Evolutionary conservation across 1,140 invertebrate genomes (phyloP).

Genomic region (Brachionus plicatilis): DNA sequence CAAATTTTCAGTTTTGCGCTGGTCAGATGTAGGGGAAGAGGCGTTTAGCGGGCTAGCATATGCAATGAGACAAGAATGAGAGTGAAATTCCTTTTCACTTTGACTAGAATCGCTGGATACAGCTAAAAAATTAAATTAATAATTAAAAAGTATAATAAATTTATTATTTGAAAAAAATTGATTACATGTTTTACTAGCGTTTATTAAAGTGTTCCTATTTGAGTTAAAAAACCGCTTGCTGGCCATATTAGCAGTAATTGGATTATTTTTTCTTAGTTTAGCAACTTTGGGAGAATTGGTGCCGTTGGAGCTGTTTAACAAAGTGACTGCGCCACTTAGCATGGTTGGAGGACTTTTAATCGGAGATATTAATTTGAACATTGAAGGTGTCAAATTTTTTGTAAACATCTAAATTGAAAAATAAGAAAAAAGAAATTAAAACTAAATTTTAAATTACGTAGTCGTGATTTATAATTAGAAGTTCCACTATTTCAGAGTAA

Average conservation of each 20-base stretch:
- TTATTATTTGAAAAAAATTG: not conserved
- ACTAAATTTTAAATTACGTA: not conserved
- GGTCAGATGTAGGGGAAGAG: not conserved
- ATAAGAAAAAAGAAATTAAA: not conserved
- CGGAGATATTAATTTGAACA: not conserved
- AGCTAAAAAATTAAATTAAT: not conserved
- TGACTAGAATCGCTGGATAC: conserved; percentile 19
- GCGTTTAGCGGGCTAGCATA: not conserved
- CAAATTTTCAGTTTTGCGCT: not conserved
- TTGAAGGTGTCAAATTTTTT: not conserved
- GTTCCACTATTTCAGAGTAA: conserved; percentile 29
- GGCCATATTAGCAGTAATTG: not conserved
- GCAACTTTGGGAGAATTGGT: not conserved
- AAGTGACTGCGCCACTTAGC: not conserved
- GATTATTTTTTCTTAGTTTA: conserved; percentile 21
- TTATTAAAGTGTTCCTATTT: conserved; percentile 22
- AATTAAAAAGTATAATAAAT: not conserved
- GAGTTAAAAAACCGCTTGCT: not conserved
- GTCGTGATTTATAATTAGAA: conserved; percentile 27
- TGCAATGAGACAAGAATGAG: not conserved
- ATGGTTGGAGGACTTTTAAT: conserved; percentile 13
- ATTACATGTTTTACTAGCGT: conserved; percentile 21
- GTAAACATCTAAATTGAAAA: conserved; percentile 16
- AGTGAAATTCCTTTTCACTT: conserved; percentile 10
- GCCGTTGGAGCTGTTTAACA: not conserved